Percentiles rank a stretch among this genome's conserved stretches.
Conservation (phyloP, 1,140 invertebrate species). For the Contarinia nasturtii region DNA sequence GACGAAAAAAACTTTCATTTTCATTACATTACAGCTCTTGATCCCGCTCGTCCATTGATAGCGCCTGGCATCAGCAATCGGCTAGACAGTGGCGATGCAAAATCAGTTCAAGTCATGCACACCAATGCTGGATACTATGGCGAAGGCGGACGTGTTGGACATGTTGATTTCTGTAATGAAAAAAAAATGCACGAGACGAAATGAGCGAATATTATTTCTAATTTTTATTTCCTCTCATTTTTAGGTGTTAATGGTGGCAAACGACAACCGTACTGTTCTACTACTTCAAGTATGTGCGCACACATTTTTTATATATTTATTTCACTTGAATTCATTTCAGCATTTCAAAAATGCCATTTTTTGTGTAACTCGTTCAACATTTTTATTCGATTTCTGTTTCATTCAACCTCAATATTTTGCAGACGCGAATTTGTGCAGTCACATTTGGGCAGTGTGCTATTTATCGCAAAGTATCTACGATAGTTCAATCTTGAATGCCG, state of each 20-base stretch:
- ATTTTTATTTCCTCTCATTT: too few species aligned
- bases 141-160: conserved; percentile 41
- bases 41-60: conserved; percentile 50
- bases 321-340: not conserved
- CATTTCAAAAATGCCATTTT: not conserved
- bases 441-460: conserved; percentile 31
- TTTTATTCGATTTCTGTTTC: not conserved
- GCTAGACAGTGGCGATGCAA: conserved; percentile 44
- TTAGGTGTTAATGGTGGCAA: conserved; percentile 52
- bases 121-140: conserved; percentile 58
- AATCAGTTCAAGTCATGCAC: conserved; percentile 51
- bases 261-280: conserved; percentile 48
- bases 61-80: conserved; percentile 35
- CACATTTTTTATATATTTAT: too few species aligned
- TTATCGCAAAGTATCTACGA: conserved; percentile 30
- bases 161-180: conserved; percentile 60
- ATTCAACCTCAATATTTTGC: not conserved
- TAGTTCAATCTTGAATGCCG: conserved; percentile 18
- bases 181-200: too few species aligned
- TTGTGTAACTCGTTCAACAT: not conserved
- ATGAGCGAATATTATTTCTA: too few species aligned
- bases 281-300: conserved; percentile 36
- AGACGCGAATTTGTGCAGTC: conserved; percentile 29
- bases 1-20: too few species aligned
- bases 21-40: conserved; percentile 30